Evolutionary conservation across 2,113 vertebrate species (phyloP).

Genomic region (Cottus gobio): DNA sequence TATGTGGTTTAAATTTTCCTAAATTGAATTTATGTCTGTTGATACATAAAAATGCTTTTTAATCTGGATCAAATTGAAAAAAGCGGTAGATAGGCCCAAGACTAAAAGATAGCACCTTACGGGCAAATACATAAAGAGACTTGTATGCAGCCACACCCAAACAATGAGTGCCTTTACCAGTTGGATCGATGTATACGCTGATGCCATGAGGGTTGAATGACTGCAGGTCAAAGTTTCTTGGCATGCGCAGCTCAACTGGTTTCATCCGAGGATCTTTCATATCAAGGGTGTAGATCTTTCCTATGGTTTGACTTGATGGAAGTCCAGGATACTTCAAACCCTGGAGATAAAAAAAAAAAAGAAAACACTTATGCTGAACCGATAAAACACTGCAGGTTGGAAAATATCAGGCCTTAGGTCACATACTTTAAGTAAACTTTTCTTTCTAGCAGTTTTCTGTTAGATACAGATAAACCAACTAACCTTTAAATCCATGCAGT

Average conservation of each 20-base stretch:
- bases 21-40: background rate
- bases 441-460: background rate
- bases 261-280: slow-evolving; percentile 81
- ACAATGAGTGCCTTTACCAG: slow-evolving; percentile 78
- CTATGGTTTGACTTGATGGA: slow-evolving; percentile 60
- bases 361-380: background rate
- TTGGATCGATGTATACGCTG: slow-evolving; percentile 84
- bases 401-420: background rate
- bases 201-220: slow-evolving; percentile 95
- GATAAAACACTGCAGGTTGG: background rate
- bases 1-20: background rate
- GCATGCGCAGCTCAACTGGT: slow-evolving; percentile 85
- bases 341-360: slow-evolving; percentile 27
- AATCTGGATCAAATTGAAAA: background rate
- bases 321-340: slow-evolving; percentile 72
- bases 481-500: background rate
- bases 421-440: background rate
- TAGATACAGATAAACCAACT: background rate
- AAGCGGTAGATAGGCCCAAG: background rate
- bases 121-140: too few species aligned
- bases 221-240: slow-evolving; percentile 87
- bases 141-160: background rate
- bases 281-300: slow-evolving; percentile 88
- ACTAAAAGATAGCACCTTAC: too few species aligned
- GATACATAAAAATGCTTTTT: background rate